Evolutionary conservation across 2,113 vertebrate species (phyloP).

Genomic region (Pionites leucogaster): DNA sequence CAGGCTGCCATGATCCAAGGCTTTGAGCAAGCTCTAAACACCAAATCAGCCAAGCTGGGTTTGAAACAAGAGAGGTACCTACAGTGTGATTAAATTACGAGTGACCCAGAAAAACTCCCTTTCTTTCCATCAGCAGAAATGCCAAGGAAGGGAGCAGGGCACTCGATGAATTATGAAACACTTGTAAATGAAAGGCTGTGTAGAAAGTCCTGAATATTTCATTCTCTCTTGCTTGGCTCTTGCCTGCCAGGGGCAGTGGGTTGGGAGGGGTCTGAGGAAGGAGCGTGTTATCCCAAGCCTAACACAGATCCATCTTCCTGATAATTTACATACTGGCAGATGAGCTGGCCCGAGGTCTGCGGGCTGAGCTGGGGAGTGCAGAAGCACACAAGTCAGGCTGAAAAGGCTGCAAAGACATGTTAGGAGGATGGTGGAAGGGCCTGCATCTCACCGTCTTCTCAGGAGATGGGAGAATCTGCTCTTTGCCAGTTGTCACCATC

Average conservation of each 20-base stretch:
- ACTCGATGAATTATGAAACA: slow-evolving; percentile 35
- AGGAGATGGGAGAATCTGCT: background rate
- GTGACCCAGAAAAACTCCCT: slow-evolving; percentile 46
- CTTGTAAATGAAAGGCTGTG: background rate
- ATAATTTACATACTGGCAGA: background rate
- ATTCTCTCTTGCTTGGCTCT: background rate
- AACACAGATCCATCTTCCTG: background rate
- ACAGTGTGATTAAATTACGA: background rate
- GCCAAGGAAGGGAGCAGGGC: background rate
- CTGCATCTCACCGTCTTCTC: background rate
- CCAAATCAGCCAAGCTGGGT: background rate
- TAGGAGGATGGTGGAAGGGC: background rate
- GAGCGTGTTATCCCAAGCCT: background rate
- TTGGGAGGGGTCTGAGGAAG: background rate
- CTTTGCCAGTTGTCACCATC: no score
- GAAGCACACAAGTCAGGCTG: background rate
- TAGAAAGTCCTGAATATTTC: slow-evolving; percentile 30
- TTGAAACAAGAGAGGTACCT: background rate
- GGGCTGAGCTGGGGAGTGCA: background rate
- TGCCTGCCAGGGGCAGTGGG: background rate
- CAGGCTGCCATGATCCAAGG: accelerated
- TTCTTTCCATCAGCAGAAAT: background rate
- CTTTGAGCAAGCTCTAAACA: background rate
- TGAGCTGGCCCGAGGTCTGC: accelerated
- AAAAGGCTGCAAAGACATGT: background rate